Evolutionary conservation across 2,113 vertebrate genomes (phyloP), one percentile per base, ranked within the genome.

Genomic region (Labeo rohita): DNA sequence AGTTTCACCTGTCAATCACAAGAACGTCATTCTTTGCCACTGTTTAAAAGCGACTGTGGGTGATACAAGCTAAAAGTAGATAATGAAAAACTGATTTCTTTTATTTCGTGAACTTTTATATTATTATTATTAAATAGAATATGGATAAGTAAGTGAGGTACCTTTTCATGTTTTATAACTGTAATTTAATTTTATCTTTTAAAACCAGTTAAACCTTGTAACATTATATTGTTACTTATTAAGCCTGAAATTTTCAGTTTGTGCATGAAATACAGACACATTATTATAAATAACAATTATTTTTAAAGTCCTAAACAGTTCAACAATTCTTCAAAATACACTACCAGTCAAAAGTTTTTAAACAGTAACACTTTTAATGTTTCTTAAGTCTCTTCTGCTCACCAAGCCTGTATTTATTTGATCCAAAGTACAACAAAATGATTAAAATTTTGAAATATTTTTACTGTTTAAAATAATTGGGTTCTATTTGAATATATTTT

Each of bases 1-100:
- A 6, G 50, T 15, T 56, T 73, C 81, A 43, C 65, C 36, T 84
- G 82, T 84, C 82, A 73, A 34, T 84, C 68, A 73, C 8, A 36
- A 6, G 23, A 39, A 70, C 61, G 61, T 80, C 78, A 80, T 15
- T 36, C 50, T 21, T 61, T 23, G 52, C 15, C 61, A 15, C 21
- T 4, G 52, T 45, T 78, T 56, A 39, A 77, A 72, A 61, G 43
- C 34, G 36, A n/a, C 8, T 9, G 7, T 66, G 11, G 65, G 13
- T 9, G 13, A 50, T 50, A 15, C 6, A 68, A 68, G 2, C 28
- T 34, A 66, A 66, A 15, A 7, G 0, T 3, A 66, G n/a, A 65
- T 28, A 34, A 66, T 0, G 21, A n/a, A 66, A 66, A 23, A 65
- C 4, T 0, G 0, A 28, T 65, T 28, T 34, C 2, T 65, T 34